Base-by-base conservation (phyloP, 1,140 invertebrate genomes). In the Mactra quadrangularis region DNA sequence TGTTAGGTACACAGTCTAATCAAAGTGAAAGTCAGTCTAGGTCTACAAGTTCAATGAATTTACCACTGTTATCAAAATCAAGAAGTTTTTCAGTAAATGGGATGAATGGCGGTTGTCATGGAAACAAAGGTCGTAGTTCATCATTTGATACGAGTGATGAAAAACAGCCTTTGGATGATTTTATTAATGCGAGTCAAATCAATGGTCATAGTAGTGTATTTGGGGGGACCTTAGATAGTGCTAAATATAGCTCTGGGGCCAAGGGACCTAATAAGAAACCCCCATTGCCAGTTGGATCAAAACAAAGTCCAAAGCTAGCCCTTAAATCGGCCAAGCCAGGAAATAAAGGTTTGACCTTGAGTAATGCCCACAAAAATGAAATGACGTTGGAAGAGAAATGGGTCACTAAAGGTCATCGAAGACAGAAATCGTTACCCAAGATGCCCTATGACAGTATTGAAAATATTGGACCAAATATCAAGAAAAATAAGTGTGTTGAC, bases 371-470 rank as follows among this genome's bases (percentile, higher is more conserved):
- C 4, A 50, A 25, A 68, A 25, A 17, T 52, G 64, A 47, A 31
- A 52, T 31, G 6, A 50, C 4, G 19, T 50, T 55, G 19, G 52
- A 72, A 13, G 70, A 72, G 6, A 72, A 72, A 57, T 35, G 31
- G 31, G n/a, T 72, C 15, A 19, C 19, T 2, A 53, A 57, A 57
- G 70, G 70, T 33, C 70, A 72, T 72, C 53, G 25, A 31, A 47
- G 70, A n/a, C 70, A 72, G 22, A 72, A 72, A 72, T 72, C 70
- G 35, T 72, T 72, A 72, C 70, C 70, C 31, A 72, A 72, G 38
- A 45, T 52, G 70, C 50, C 53, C 55, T 72, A 57, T 57, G 27
- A 25, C 13, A 35, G 27, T 27, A 19, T 72, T 11, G 70, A 72
- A 72, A 72, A 15, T 57, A 31, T 72, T 0, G 64, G 64, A 50